phyloP scores from a whole-genome alignment of 1,140 invertebrate species.

The Calephelis nemesis region DNA sequence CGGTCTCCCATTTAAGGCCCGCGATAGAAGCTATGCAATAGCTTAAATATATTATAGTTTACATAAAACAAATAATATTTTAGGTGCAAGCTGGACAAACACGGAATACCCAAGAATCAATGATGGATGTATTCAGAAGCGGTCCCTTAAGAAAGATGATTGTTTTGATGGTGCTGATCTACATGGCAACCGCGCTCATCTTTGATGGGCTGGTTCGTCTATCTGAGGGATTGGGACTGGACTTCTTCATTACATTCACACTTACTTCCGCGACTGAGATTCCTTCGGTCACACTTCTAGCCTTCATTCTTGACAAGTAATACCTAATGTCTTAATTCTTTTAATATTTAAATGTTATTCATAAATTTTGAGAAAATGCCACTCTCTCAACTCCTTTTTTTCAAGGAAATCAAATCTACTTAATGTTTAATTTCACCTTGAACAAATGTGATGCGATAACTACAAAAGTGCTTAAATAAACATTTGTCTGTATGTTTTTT shows the following conservation, averaged over 20 bases:
- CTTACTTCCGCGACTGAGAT: conserved; percentile 85
- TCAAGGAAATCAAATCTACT: too few relatives aligned
- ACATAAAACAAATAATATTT: background rate
- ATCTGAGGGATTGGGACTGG: conserved; percentile 82
- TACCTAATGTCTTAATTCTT: conserved; percentile 46
- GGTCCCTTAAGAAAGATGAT: conserved; percentile 80
- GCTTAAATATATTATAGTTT: too few relatives aligned
- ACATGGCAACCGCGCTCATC: conserved; percentile 82
- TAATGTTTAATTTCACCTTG: too few relatives aligned
- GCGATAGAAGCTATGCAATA: too few relatives aligned
- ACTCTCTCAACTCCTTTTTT: too few relatives aligned
- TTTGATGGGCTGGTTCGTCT: conserved; percentile 86
- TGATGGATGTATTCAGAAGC: conserved; percentile 80
- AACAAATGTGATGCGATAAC: too few relatives aligned
- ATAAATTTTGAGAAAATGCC: too few relatives aligned
- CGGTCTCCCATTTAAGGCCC: too few relatives aligned
- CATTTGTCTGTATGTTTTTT: too few relatives aligned
- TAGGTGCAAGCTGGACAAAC: conserved; percentile 33
- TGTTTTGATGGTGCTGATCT: conserved; percentile 77
- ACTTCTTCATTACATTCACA: conserved; percentile 85
- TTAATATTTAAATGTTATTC: background rate
- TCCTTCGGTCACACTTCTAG: conserved; percentile 84
- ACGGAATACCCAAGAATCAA: conserved; percentile 60
- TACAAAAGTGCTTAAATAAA: too few relatives aligned
- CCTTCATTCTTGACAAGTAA: conserved; percentile 83